Base-by-base conservation (phyloP, 2,113 vertebrate genomes). In the Rhynchomys soricoides region DNA sequence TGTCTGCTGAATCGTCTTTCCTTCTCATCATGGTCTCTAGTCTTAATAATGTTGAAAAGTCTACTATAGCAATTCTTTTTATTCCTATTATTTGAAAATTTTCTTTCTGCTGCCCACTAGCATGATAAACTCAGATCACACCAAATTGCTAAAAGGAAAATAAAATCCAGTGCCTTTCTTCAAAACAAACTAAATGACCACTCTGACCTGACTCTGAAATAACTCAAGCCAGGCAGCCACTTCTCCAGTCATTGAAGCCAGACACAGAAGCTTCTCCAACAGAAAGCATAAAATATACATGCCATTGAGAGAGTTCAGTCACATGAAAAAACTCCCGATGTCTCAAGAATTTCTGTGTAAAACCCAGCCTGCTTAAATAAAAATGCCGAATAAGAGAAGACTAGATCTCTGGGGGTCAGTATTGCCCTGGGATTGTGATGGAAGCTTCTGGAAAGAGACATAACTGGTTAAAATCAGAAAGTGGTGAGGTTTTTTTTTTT, bases 41-140 rank as follows among this genome's bases (percentile, higher is more conserved):
- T 83, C 50, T 55, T 93, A 96, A 79, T 48, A 81, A 88, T 89
- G 55, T 57, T 90, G 43, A 86, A 62, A 86, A 29, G 16, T 59
- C 59, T 94, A 81, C 13, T 5, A 8, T 31, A 82, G 55, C 48
- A 94, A 96, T 89, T 59, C 15, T 64, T 82, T 77, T 70, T 87
- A 21, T 82, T 79, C 70, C 37, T 73, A 55, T 34, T 75, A 21
- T 74, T 93, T 83, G 68, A 45, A 94, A 90, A 26, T 66, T 94
- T 89, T 24, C 86, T 73, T 92, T 93, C 45, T 92, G 92, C 77
- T 93, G 62, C 16, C 85, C 82, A 73, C 78, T 50, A 91, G 59
- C 82, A 79, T 81, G 29, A 74, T 64, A 82, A 93, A 92, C 83
- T 71, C 86, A 95, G n/a, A 88, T 92, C 64, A 91, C 31, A 85